phyloP scores from a whole-genome alignment of 2,113 vertebrate genomes.

The Lycocorax pyrrhopterus region DNA sequence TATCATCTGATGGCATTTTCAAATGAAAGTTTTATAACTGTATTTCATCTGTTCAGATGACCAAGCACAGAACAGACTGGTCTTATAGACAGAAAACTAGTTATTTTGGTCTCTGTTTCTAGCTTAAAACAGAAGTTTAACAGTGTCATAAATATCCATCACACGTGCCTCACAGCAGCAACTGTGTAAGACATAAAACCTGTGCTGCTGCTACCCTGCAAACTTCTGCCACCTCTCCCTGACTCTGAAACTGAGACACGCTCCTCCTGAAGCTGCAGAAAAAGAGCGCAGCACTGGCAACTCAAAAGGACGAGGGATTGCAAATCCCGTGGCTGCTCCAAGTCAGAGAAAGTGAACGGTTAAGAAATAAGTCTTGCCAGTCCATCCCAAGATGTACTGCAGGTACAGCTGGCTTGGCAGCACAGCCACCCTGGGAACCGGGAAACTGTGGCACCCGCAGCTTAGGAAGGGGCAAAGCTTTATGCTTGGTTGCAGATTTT shows the following conservation, averaged over 20 bases:
- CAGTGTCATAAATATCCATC: background rate
- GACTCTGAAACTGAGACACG: background rate
- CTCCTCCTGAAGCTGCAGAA: background rate
- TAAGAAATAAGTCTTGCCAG: background rate
- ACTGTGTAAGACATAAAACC: background rate
- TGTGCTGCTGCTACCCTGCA: background rate
- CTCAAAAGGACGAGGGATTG: background rate
- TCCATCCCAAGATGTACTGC: accelerated
- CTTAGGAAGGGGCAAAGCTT: background rate
- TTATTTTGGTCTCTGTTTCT: background rate
- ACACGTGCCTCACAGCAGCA: accelerated
- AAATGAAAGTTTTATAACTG: background rate
- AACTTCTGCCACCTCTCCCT: background rate
- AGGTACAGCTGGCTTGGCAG: background rate
- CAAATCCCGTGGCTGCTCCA: background rate
- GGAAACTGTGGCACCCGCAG: accelerated
- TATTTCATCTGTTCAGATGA: background rate
- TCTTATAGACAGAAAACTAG: background rate
- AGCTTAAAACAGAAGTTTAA: background rate
- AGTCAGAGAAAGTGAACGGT: background rate
- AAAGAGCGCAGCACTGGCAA: background rate
- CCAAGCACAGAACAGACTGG: background rate
- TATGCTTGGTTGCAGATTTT: background rate
- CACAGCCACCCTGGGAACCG: background rate
- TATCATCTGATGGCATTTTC: background rate